phyloP scores from a whole-genome alignment of 37 sponge, comb jelly and placozoan genomes.

The Cliona cf. orientalis region DNA sequence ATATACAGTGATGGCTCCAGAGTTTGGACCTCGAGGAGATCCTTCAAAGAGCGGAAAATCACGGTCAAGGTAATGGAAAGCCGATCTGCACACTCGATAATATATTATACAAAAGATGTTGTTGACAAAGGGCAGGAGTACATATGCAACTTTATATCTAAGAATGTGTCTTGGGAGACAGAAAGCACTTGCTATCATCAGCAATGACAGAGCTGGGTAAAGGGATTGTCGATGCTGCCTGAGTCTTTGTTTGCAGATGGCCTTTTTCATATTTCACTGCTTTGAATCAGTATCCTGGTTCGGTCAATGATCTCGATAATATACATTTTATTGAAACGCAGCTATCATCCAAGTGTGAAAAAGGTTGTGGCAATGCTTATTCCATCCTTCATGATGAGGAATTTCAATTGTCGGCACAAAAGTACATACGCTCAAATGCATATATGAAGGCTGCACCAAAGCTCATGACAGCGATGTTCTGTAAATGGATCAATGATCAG shows the following conservation, averaged over 20 bases:
- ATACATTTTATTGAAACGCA: not conserved
- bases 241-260: not conserved
- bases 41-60: not conserved
- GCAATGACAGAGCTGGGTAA: not conserved
- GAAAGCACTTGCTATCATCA: constrained; percentile 1
- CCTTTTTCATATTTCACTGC: not conserved
- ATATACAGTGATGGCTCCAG: too few relatives aligned
- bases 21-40: not conserved
- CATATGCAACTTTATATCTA: not conserved
- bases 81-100: not conserved
- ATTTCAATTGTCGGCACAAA: not conserved
- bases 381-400: constrained; percentile 37
- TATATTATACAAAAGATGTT: not conserved
- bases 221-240: not conserved
- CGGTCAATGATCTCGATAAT: not conserved
- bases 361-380: not conserved
- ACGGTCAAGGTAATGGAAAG: not conserved
- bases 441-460: constrained; percentile 37
- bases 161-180: not conserved
- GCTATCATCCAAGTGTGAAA: constrained; percentile 17
- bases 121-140: not conserved
- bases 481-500: not conserved
- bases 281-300: not conserved
- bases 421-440: constrained; percentile 14
- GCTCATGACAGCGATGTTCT: constrained; percentile 12